These are phyloP conservation scores for Prionace glauca DNA, from an alignment of 2,797 vertebrate genomes.

Conservation along the genomic window DNA sequence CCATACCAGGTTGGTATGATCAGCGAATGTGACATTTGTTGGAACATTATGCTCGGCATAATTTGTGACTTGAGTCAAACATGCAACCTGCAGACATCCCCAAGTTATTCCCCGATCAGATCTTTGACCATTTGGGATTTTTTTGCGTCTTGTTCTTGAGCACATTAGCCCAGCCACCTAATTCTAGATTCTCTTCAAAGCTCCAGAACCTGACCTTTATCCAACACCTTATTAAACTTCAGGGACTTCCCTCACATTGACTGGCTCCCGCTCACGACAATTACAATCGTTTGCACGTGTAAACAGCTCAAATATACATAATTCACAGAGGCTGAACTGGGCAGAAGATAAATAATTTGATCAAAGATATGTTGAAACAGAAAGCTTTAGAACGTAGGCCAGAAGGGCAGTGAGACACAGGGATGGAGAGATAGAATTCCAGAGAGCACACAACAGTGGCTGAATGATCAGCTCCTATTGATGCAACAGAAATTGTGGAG, in stretches of 20 bases:
- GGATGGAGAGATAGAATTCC: background rate
- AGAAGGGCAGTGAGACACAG: background rate
- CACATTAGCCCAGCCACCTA: background rate
- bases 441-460: background rate
- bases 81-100: background rate
- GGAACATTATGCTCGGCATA: background rate
- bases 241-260: background rate
- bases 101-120: background rate
- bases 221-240: background rate
- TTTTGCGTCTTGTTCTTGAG: background rate
- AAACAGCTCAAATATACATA: background rate
- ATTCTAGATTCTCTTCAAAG: background rate
- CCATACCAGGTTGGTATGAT: background rate
- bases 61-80: background rate
- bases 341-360: background rate
- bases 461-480: background rate
- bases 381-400: background rate
- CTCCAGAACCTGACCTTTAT: background rate
- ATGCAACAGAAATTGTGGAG: background rate
- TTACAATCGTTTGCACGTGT: background rate
- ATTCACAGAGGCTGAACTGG: background rate
- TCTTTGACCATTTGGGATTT: background rate
- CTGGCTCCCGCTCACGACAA: background rate
- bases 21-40: background rate
- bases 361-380: background rate